Percentiles rank a stretch among this genome's conserved stretches.
Evolutionary conservation across 2,888 invertebrate genomes (phyloP).

Genomic region (Elegia similella): DNA sequence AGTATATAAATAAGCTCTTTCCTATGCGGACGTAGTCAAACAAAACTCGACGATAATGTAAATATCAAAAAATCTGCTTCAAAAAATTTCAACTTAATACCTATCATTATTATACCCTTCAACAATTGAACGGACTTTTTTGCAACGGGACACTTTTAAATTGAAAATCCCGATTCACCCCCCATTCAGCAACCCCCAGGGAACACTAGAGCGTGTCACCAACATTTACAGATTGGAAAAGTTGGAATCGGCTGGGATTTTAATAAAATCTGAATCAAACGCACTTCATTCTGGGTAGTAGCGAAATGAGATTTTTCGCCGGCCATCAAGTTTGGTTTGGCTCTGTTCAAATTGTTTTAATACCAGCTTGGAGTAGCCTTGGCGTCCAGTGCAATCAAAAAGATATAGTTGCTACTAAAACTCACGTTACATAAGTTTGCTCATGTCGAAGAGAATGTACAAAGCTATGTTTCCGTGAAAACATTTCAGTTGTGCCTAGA

Average conservation of each 20-base stretch:
- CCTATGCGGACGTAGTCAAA: too few species aligned
- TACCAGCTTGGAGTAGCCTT: conserved; percentile 4
- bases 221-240: conserved; percentile 28
- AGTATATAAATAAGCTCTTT: too few species aligned
- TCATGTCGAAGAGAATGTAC: too few species aligned
- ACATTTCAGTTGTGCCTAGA: too few species aligned
- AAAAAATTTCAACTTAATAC: too few species aligned
- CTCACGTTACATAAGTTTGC: too few species aligned
- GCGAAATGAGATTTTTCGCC: conserved; percentile 36
- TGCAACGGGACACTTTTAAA: not conserved
- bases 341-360: conserved; percentile 38
- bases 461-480: too few species aligned
- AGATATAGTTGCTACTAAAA: too few species aligned
- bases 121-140: not conserved
- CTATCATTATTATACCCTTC: not conserved
- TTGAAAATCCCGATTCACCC: not conserved
- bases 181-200: not conserved
- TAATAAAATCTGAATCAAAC: conserved; percentile 40
- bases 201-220: conserved; percentile 9
- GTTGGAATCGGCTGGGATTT: conserved; percentile 28
- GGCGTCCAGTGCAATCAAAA: not conserved
- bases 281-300: conserved; percentile 32
- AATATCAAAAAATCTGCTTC: too few species aligned
- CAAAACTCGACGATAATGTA: too few species aligned
- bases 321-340: conserved; percentile 24